These are phyloP conservation scores for Tenthredo mesomela DNA, from an alignment of 2,888 invertebrate species.

Conservation along the genomic window DNA sequence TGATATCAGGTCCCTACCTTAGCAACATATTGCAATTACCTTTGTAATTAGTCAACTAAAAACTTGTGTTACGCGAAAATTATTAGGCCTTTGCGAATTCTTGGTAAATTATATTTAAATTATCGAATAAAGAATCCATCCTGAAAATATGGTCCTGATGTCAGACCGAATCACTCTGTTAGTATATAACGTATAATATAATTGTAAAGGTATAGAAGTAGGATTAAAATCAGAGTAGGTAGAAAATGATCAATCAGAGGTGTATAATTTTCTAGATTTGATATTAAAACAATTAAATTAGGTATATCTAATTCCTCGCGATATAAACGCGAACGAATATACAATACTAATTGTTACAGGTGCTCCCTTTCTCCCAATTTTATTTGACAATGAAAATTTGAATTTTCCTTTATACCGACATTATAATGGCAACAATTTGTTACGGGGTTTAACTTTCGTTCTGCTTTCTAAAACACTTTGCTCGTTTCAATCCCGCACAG, in stretches of 20 bases:
- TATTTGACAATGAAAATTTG: conserved; percentile 27
- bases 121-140: too few relatives aligned
- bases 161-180: too few relatives aligned
- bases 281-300: conserved; percentile 3
- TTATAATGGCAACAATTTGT: conserved; percentile 42
- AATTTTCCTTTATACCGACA: background rate
- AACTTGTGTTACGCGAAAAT: too few relatives aligned
- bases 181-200: background rate
- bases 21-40: too few relatives aligned
- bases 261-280: background rate
- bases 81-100: too few relatives aligned
- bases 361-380: background rate
- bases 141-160: too few relatives aligned
- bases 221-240: background rate
- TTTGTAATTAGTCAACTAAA: too few relatives aligned
- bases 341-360: conserved; percentile 11
- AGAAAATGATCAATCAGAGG: conserved; percentile 5
- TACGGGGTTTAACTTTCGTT: background rate
- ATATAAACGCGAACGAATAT: background rate
- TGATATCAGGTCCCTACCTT: too few relatives aligned
- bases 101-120: too few relatives aligned
- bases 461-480: conserved; percentile 26
- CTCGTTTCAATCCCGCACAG: conserved; percentile 26
- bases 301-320: background rate
- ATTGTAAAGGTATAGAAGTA: background rate